A percentile compares a stretch with the other conserved stretches of the same genome.
Evolutionary conservation across 2,888 invertebrate genomes (phyloP).

Genomic region (Pimpla rufipes): DNA sequence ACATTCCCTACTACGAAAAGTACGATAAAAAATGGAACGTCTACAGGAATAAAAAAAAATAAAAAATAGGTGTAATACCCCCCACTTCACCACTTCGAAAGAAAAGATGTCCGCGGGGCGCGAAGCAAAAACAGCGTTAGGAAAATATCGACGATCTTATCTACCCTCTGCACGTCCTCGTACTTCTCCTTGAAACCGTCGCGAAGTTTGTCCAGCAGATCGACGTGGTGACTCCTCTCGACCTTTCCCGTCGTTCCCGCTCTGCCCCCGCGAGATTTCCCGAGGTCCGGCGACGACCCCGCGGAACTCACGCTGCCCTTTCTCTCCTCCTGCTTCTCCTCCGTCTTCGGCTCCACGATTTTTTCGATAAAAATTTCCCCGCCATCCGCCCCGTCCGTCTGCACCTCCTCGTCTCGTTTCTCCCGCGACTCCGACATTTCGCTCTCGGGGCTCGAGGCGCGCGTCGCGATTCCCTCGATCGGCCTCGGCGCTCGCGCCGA

Average conservation of each 20-base stretch:
- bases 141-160: constrained; percentile 47
- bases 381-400: background rate
- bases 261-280: background rate
- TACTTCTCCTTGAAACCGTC: constrained; percentile 86
- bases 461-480: background rate
- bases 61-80: too few species aligned
- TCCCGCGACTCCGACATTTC: background rate
- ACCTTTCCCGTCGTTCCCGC: constrained; percentile 47
- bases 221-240: constrained; percentile 50
- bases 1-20: too few species aligned
- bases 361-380: constrained; percentile 29
- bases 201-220: constrained; percentile 70
- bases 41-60: too few species aligned
- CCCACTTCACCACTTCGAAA: too few species aligned
- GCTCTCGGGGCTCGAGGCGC: constrained; percentile 43
- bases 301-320: constrained; percentile 44
- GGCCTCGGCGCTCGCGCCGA: constrained; percentile 47
- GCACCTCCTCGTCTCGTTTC: constrained; percentile 5
- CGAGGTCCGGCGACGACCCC: constrained; percentile 45
- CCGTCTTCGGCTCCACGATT: too few species aligned
- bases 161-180: constrained; percentile 89
- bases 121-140: constrained; percentile 91
- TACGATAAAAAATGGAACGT: too few species aligned
- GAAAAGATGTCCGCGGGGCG: too few species aligned
- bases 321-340: constrained; percentile 35